Evolutionary conservation across 2,888 invertebrate species (phyloP).

Genomic region (Cyclophora punctaria): DNA sequence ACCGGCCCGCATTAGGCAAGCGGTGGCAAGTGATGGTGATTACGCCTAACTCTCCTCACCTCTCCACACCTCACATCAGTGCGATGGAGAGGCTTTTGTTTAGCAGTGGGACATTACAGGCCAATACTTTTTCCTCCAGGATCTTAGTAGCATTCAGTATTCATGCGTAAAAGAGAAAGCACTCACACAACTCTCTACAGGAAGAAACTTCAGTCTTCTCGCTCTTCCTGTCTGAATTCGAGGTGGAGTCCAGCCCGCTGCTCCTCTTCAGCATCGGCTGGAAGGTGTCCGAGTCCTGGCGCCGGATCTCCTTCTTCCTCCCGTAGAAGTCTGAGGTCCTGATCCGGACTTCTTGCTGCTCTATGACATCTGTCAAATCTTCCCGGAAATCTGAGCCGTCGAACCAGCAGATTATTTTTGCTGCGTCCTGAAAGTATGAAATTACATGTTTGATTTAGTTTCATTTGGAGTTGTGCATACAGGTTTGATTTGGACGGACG

Average conservation of each 20-base stretch:
- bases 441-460: background rate
- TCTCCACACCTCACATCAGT: too few relatives aligned
- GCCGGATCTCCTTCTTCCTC: constrained; percentile 36
- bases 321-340: constrained; percentile 55
- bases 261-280: constrained; percentile 61
- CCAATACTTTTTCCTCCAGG: too few relatives aligned
- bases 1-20: too few relatives aligned
- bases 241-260: constrained; percentile 55
- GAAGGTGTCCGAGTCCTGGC: constrained; percentile 59
- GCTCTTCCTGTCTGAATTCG: constrained; percentile 44
- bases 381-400: constrained; percentile 67
- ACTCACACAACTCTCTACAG: constrained; percentile 57
- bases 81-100: too few relatives aligned
- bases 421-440: constrained; percentile 50
- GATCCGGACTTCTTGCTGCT: constrained; percentile 65
- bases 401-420: constrained; percentile 68
- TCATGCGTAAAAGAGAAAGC: background rate
- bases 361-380: constrained; percentile 64
- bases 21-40: too few relatives aligned
- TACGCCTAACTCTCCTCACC: too few relatives aligned
- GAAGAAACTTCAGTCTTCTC: constrained; percentile 50
- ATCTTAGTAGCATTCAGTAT: too few relatives aligned
- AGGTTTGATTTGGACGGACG: too few relatives aligned
- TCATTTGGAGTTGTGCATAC: too few relatives aligned
- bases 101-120: too few relatives aligned